Percentiles rank a stretch among this genome's conserved stretches.
Conservation (phyloP, 2,888 invertebrate genomes). For the Aquatica leii region DNA sequence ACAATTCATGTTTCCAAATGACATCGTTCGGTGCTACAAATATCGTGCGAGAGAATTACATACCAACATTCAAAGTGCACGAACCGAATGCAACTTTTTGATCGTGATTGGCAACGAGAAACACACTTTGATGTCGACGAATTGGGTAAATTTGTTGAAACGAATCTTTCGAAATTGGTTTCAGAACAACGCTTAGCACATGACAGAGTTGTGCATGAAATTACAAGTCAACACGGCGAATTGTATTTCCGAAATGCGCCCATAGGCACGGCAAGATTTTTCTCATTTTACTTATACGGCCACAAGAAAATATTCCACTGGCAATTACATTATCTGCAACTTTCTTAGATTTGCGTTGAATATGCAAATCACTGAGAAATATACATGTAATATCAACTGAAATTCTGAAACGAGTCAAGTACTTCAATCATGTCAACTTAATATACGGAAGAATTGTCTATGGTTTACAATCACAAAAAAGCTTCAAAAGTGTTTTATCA, state of each 20-base stretch:
- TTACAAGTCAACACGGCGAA: constrained; percentile 1
- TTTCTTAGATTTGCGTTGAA: neutral
- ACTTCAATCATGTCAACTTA: too few species aligned
- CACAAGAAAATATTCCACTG: neutral
- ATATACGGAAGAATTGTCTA: neutral
- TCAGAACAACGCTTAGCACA: constrained; percentile 7
- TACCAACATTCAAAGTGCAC: too few species aligned
- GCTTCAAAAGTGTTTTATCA: neutral
- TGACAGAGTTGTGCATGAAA: neutral
- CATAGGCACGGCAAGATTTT: neutral
- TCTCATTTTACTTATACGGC: constrained; percentile 1
- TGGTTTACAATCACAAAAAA: neutral
- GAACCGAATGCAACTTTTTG: too few species aligned
- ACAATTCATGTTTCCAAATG: too few species aligned
- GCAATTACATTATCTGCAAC: neutral
- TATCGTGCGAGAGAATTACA: too few species aligned
- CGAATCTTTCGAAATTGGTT: constrained; percentile 4
- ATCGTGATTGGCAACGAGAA: neutral
- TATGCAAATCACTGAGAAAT: neutral
- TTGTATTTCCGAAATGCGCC: neutral
- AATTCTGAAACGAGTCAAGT: too few species aligned
- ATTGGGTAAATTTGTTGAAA: constrained; percentile 5
- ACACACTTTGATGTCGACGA: constrained; percentile 7
- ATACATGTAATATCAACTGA: neutral
- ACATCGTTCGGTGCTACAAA: too few species aligned